Evolutionary conservation across 2,888 invertebrate genomes (phyloP), one percentile per base, ranked within the genome.

Genomic region (Drosophila lutescens): DNA sequence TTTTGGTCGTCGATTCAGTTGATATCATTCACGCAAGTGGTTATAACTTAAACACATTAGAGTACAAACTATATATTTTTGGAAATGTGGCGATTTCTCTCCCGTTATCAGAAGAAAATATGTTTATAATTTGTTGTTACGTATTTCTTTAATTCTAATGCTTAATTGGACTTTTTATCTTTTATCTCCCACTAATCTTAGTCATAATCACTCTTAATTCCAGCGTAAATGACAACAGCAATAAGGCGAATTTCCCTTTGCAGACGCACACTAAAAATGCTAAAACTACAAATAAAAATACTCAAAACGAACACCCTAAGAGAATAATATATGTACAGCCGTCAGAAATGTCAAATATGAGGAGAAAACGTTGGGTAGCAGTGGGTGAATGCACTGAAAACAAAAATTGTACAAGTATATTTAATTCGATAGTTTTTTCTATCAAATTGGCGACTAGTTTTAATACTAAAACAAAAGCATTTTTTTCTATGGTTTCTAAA

Each of bases 271-370:
- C n/a, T 17, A 79, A 53, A 71, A 84, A 26, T 23, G 62, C 54
- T 60, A 53, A 74, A 86, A 72, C 77, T 70, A 69, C 78, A 78
- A 76, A 74, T 71, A 71, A 76, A 68, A 76, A 68, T 59, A 44
- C 50, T 41, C 10, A 44, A 23, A 13, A 17, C 12, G 54, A 59
- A 50, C 30, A 30, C 40, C 38, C 41, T 6, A 50, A 38, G 57
- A 56, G 46, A 17, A 17, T 46, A 53, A 40, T 65, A 76, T 76
- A 40, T 65, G 73, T 76, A 73, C 46, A 65, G 38, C 53, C 36
- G 36, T 38, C 47, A 73, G 63, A 66, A 69, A 77, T 70, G 74
- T 79, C 74, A 67, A 51, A 69, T 9, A 43, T 30, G 26, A 54
- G 12, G 23, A 34, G 26, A 10, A 32, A 20, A 9, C 13, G 46